Evolutionary conservation across 2,113 vertebrate species (phyloP).

Genomic region (Rhagologus leucostigma): DNA sequence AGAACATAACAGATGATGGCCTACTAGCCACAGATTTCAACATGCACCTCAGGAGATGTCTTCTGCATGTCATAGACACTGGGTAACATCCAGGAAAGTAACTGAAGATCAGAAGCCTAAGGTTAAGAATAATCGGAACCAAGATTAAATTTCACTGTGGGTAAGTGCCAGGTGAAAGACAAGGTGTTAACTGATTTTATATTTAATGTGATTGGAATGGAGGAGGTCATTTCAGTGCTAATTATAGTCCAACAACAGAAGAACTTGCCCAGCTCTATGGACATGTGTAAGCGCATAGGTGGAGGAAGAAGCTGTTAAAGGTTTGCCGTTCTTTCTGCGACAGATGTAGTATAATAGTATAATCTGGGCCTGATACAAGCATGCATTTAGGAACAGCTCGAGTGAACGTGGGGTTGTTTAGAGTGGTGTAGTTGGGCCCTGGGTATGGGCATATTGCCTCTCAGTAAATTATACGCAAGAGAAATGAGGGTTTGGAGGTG

Average conservation of each 20-base stretch:
- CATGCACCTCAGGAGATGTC: neutral
- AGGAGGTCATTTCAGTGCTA: neutral
- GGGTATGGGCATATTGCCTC: neutral
- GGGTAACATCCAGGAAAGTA: neutral
- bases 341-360: neutral
- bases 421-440: neutral
- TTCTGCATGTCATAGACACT: neutral
- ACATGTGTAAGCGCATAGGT: neutral
- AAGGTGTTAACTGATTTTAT: conserved; percentile 8
- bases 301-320: neutral
- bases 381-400: neutral
- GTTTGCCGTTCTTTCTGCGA: neutral
- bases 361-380: neutral
- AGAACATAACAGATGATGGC: neutral
- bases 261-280: neutral
- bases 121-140: conserved; percentile 33
- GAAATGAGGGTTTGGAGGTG: neutral
- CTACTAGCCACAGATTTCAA: neutral
- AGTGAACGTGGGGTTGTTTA: neutral
- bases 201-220: neutral
- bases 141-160: conserved; percentile 10
- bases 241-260: neutral
- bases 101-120: neutral
- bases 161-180: conserved; percentile 37
- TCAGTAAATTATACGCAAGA: neutral